Conservation (phyloP, 2,888 invertebrate genomes). For the Drosophila multiciliata region DNA sequence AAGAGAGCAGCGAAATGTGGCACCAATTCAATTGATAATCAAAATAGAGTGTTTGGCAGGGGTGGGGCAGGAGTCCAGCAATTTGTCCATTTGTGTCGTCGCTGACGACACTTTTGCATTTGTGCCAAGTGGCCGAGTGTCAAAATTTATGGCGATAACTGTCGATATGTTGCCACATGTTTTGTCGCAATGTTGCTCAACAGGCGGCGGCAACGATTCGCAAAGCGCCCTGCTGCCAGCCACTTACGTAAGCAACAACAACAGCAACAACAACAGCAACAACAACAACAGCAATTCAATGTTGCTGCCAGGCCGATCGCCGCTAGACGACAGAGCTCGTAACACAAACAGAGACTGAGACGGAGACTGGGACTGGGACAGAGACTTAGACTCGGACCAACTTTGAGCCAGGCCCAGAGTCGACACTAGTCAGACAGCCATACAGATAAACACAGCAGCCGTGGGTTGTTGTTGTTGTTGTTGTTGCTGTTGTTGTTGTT, state of each 20-base stretch:
- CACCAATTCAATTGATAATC: slow-evolving; percentile 57
- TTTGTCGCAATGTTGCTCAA: slow-evolving; percentile 69
- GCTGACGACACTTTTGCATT: slow-evolving; percentile 77
- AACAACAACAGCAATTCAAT: slow-evolving; percentile 63
- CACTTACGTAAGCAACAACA: slow-evolving; percentile 61
- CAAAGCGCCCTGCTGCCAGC: slow-evolving; percentile 66
- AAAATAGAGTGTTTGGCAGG: neutral
- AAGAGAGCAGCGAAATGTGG: neutral
- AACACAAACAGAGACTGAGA: slow-evolving; percentile 18
- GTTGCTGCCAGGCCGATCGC: slow-evolving; percentile 66
- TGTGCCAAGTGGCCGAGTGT: slow-evolving; percentile 69
- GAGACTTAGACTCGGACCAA: slow-evolving; percentile 18
- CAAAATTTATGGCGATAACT: slow-evolving; percentile 82
- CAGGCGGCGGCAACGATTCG: slow-evolving; percentile 46
- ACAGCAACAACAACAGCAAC: slow-evolving; percentile 24
- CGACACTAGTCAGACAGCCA: slow-evolving; percentile 61
- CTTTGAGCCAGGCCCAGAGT: slow-evolving; percentile 54
- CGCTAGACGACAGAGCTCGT: slow-evolving; percentile 32
- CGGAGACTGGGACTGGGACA: slow-evolving; percentile 13
- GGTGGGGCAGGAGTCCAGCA: slow-evolving; percentile 37
- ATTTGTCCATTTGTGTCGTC: slow-evolving; percentile 71
- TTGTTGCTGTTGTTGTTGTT: slow-evolving; percentile 53
- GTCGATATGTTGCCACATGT: slow-evolving; percentile 73
- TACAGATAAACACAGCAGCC: slow-evolving; percentile 72
- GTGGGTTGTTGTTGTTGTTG: slow-evolving; percentile 61